Conservation (phyloP, 2,113 vertebrate species). For the Elephas maximus region DNA sequence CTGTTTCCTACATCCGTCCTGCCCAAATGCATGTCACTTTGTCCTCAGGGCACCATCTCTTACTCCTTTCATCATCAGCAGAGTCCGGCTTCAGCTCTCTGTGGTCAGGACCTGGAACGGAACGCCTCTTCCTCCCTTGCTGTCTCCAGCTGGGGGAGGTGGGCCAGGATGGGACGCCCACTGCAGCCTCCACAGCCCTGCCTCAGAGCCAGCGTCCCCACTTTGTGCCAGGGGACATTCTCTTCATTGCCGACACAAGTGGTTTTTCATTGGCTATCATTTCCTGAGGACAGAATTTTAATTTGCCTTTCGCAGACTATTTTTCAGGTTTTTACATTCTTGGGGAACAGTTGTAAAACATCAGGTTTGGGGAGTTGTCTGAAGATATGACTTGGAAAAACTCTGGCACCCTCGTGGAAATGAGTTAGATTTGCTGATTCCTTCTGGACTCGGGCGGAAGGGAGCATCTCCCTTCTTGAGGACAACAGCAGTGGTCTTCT, state of each 20-base stretch:
- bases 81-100: background rate
- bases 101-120: background rate
- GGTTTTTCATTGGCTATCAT: background rate
- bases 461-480: background rate
- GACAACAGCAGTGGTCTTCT: background rate
- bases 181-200: background rate
- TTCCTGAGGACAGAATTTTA: background rate
- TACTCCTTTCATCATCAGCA: too few species aligned
- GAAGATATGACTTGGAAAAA: background rate
- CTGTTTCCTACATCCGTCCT: background rate
- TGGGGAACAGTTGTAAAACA: background rate
- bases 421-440: background rate
- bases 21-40: too few species aligned
- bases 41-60: background rate
- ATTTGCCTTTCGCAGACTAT: background rate
- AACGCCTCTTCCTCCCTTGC: background rate
- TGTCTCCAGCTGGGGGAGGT: background rate
- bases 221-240: background rate
- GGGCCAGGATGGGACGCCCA: background rate
- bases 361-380: background rate
- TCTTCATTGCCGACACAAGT: background rate
- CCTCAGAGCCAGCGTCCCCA: background rate
- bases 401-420: fast-evolving
- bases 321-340: slow-evolving; percentile 1
- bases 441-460: background rate